Percentiles rank a stretch among this genome's conserved stretches.
phyloP scores from a whole-genome alignment of 2,113 vertebrate species.

The Hymenochirus boettgeri region DNA sequence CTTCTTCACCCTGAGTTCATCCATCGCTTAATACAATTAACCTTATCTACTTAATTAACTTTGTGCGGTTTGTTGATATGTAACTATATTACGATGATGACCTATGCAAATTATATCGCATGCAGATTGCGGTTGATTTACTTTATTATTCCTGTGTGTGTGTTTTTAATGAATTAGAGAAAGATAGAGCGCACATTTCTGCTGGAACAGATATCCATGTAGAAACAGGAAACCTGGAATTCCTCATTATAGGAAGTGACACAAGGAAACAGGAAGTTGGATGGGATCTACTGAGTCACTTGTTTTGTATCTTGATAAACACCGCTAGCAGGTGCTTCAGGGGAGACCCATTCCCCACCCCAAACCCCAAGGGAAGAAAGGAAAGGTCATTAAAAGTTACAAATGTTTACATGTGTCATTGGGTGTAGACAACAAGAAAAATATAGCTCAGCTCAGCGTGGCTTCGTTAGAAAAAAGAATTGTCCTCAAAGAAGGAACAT shows the following conservation, averaged over 20 bases:
- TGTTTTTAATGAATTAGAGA: too few relatives aligned
- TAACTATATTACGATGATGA: too few relatives aligned
- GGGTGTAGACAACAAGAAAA: neutral
- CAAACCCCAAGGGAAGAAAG: constrained; percentile 11
- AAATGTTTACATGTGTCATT: constrained; percentile 38
- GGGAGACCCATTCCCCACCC: constrained; percentile 39
- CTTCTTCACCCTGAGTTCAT: too few relatives aligned
- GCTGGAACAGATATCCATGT: constrained; percentile 8
- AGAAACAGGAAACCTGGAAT: constrained; percentile 17
- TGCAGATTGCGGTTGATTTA: too few relatives aligned
- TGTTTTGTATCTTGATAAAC: constrained; percentile 21
- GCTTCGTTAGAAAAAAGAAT: constrained; percentile 23
- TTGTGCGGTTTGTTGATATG: too few relatives aligned
- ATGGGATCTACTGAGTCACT: constrained; percentile 5
- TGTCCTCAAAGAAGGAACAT: constrained; percentile 13
- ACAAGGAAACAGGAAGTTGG: constrained; percentile 64
- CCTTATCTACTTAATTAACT: too few relatives aligned
- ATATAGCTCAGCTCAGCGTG: neutral
- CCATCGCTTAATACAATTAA: too few relatives aligned
- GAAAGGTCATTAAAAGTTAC: constrained; percentile 41
- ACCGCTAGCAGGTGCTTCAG: constrained; percentile 51
- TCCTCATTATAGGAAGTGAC: constrained; percentile 58
- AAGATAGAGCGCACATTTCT: too few relatives aligned
- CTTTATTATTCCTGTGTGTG: too few relatives aligned
- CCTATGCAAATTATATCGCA: too few relatives aligned